Conservation (phyloP, 2,888 invertebrate species). For the Macropis europaea region DNA sequence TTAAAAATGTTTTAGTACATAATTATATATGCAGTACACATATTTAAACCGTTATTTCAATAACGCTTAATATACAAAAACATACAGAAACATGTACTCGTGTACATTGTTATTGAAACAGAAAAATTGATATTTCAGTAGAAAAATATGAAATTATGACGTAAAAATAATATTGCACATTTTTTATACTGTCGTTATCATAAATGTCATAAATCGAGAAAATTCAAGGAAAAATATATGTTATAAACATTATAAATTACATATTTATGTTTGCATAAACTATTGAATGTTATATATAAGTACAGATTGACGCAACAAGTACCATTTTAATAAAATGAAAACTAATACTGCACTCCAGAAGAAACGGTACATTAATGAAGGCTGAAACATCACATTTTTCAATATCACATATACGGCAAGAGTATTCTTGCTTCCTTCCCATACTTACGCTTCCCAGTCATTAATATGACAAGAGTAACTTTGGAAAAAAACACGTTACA, state of each 20-base stretch:
- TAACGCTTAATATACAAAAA: background rate
- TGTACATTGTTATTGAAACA: slow-evolving; percentile 6
- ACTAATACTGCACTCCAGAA: background rate
- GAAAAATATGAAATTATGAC: background rate
- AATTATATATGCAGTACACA: slow-evolving; percentile 3
- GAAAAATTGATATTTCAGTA: slow-evolving; percentile 27
- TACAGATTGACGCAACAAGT: background rate
- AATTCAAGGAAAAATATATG: background rate
- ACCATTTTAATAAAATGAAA: slow-evolving; percentile 1
- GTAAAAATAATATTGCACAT: background rate
- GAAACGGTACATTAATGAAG: background rate
- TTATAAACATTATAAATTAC: background rate
- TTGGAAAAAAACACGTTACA: slow-evolving; percentile 31
- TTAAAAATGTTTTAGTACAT: slow-evolving; percentile 13
- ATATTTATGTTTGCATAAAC: background rate
- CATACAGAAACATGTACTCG: slow-evolving; percentile 4
- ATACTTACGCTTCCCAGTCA: slow-evolving; percentile 16
- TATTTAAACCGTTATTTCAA: background rate
- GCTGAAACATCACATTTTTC: slow-evolving; percentile 14
- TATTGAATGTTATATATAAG: background rate
- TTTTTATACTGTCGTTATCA: background rate
- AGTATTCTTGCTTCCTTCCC: slow-evolving; percentile 1
- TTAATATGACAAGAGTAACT: slow-evolving; percentile 50
- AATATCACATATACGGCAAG: slow-evolving; percentile 1
- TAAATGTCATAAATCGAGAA: too few relatives aligned